Evolutionary conservation across 2,797 vertebrate species (phyloP).

Genomic region (Rhabdomys pumilio): DNA sequence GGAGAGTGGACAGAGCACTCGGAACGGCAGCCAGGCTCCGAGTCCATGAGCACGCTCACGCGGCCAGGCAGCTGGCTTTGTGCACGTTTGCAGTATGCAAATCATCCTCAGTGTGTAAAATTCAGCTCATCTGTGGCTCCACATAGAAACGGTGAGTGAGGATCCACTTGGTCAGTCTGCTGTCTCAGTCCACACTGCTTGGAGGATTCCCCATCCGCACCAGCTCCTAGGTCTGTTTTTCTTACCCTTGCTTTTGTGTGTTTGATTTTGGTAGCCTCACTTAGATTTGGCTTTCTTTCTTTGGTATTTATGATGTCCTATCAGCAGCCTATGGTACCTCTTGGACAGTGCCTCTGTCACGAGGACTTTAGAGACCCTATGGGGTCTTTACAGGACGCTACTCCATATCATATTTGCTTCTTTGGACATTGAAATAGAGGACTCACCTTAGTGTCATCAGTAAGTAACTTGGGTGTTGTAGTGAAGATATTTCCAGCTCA

Average conservation of each 20-base stretch:
- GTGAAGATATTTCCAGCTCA: not conserved
- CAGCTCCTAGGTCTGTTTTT: conserved; percentile 38
- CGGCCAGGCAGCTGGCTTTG: conserved; percentile 55
- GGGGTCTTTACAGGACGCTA: not conserved
- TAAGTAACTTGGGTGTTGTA: not conserved
- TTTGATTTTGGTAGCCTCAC: conserved; percentile 38
- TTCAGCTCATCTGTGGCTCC: conserved; percentile 80
- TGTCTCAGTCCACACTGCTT: conserved; percentile 11
- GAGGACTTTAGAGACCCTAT: not conserved
- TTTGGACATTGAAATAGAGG: conserved; percentile 2
- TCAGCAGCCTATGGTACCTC: not conserved
- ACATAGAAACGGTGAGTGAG: conserved; percentile 73
- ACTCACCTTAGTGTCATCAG: not conserved
- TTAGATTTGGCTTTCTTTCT: not conserved
- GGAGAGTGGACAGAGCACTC: not conserved
- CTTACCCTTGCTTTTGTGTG: not conserved
- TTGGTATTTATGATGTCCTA: not conserved
- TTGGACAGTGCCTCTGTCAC: not conserved
- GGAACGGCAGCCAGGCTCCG: not conserved
- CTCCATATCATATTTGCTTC: not conserved
- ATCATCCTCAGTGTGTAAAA: conserved; percentile 31
- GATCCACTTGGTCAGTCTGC: not conserved
- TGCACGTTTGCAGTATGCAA: conserved; percentile 47
- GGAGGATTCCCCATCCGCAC: conserved; percentile 23
- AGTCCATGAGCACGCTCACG: not conserved